Percentiles rank a stretch among this genome's conserved stretches.
These are phyloP conservation scores for Bombus cullumanus DNA, from an alignment of 1,140 invertebrate species.

Conservation along the genomic window DNA sequence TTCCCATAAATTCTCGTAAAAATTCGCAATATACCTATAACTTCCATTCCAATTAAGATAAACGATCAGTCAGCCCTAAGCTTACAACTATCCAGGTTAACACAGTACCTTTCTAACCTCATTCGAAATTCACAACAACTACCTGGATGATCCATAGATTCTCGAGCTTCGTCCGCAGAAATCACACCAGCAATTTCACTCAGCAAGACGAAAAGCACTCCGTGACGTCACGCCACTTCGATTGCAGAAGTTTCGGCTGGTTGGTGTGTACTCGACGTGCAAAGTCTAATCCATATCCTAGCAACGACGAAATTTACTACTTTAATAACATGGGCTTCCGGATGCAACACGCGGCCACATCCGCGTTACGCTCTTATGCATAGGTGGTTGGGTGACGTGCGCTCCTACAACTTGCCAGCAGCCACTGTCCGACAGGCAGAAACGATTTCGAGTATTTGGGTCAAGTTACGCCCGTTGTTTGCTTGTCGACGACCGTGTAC, in stretches of 20 bases:
- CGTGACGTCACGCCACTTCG: not conserved
- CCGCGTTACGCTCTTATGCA: slow-evolving; percentile 20
- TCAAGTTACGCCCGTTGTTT: slow-evolving; percentile 65
- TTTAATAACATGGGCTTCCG: slow-evolving; percentile 70
- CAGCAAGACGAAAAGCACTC: not conserved
- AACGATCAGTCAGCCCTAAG: not conserved
- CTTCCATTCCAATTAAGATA: not conserved
- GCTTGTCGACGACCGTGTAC: slow-evolving; percentile 20
- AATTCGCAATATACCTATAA: too few species aligned
- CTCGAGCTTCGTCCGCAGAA: not conserved
- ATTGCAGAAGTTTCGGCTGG: slow-evolving; percentile 46
- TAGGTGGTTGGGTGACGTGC: slow-evolving; percentile 1
- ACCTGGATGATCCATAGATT: not conserved
- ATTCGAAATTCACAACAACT: too few species aligned
- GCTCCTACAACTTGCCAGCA: slow-evolving; percentile 47
- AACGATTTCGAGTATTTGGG: slow-evolving; percentile 70
- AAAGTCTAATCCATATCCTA: slow-evolving; percentile 72
- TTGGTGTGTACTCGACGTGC: slow-evolving; percentile 9
- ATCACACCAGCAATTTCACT: not conserved
- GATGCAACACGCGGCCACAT: slow-evolving; percentile 4
- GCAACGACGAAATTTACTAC: slow-evolving; percentile 72
- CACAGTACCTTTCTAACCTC: not conserved
- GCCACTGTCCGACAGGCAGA: slow-evolving; percentile 56
- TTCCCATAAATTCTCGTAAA: too few species aligned
- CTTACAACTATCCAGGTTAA: not conserved